phyloP scores from a whole-genome alignment of 2,113 vertebrate genomes.

The Sorex fumeus region DNA sequence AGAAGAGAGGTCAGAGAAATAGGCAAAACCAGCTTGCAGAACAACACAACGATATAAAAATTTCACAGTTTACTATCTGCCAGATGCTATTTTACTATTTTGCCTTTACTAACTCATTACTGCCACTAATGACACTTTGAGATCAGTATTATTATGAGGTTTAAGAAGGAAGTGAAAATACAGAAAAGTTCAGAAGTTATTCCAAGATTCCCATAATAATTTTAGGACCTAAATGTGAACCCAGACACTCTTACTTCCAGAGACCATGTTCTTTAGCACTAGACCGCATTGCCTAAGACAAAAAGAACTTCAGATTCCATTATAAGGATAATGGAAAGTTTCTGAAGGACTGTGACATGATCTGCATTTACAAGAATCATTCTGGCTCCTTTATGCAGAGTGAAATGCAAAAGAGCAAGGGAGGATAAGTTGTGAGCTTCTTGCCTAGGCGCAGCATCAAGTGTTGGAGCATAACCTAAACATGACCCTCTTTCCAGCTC shows the following conservation, averaged over 20 bases:
- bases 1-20: background rate
- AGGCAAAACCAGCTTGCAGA: background rate
- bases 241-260: background rate
- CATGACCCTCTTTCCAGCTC: background rate
- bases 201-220: background rate
- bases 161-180: background rate
- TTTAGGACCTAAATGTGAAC: background rate
- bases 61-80: no score
- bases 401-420: background rate
- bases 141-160: background rate
- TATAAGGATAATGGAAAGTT: background rate
- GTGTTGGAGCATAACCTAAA: background rate
- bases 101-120: background rate
- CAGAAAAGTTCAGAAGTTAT: background rate
- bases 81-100: background rate
- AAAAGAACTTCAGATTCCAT: background rate
- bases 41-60: background rate
- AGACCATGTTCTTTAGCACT: background rate
- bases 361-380: background rate
- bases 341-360: background rate
- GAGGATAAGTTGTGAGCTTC: background rate
- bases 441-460: background rate
- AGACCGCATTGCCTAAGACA: no score
- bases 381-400: background rate
- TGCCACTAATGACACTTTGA: background rate